Evolutionary conservation across 2,888 invertebrate species (phyloP).

Genomic region (Torymus auratus): DNA sequence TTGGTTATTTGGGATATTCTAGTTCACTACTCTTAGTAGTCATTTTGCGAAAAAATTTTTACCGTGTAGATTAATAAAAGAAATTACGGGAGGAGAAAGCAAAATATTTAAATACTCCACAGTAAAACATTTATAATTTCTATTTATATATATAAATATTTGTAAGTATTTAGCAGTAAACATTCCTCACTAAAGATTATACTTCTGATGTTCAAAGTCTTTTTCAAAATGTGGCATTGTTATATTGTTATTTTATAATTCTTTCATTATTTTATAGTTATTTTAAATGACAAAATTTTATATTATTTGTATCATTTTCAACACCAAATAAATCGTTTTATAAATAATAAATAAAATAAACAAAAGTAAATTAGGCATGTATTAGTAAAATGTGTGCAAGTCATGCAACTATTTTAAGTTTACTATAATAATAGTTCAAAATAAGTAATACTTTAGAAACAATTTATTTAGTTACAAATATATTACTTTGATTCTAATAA

Average conservation of each 20-base stretch:
- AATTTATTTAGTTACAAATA: constrained; percentile 16
- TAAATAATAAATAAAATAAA: not conserved
- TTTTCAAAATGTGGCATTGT: not conserved
- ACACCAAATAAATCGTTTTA: not conserved
- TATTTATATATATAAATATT: too few relatives aligned
- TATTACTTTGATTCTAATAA: not conserved
- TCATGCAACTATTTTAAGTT: constrained; percentile 33
- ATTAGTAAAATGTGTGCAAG: constrained; percentile 22
- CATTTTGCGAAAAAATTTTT: too few relatives aligned
- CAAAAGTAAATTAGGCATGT: constrained; percentile 4
- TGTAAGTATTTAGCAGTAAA: constrained; percentile 20
- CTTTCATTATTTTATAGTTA: not conserved
- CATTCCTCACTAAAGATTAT: not conserved
- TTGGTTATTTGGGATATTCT: too few relatives aligned
- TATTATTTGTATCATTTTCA: constrained; percentile 1
- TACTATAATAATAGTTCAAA: not conserved
- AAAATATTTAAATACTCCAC: too few relatives aligned
- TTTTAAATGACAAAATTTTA: not conserved
- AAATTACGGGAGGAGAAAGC: too few relatives aligned
- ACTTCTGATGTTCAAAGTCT: not conserved
- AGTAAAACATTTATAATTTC: too few relatives aligned
- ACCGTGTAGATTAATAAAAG: too few relatives aligned
- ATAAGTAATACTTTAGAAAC: constrained; percentile 13
- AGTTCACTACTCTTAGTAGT: too few relatives aligned
- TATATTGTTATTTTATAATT: not conserved